Evolutionary conservation across 2,888 invertebrate species (phyloP), one percentile per base, ranked within the genome.

Genomic region (Melinaea menophilus): DNA sequence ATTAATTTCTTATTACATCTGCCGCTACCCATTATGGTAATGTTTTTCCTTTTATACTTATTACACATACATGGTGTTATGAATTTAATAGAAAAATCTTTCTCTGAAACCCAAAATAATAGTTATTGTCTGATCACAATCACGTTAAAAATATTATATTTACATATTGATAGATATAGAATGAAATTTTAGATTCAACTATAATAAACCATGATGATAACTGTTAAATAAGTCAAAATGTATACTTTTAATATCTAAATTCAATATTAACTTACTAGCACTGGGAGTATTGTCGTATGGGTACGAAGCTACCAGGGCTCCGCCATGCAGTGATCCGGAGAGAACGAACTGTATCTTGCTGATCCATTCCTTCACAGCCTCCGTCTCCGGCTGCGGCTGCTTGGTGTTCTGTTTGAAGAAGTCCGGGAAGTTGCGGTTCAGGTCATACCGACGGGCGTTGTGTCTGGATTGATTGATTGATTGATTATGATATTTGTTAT

Each of bases 361-460:
- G 66, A 98, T 94, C 98, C 98, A 99, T 76, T 97, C 95, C 81
- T 97, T 97, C 4, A 98, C 95, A 0, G 98, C 97, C 75, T 95
- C 95, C 0, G 98, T 98, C 90, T 99, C 99, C n/a, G 98, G 97
- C 81, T 98, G 98, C 0, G 94, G 94, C 74, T 95, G 94, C 77
- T 95, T 96, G 72, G 95, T 95, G 84, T 97, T 97, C 74, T 95
- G 93, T 79, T 96, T 97, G 89, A 98, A 97, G 84, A 95, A 96
- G 86, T 98, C 98, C 0, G 98, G 98, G 88, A 99, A 99, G 90
- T 99, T 98, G 62, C 99, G 94, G 88, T 99, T 99, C 74, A 99
- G 88, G 81, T 99, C 98, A 79, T 95, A 96, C 5, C 96, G 96
- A 48, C 95, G 93, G 0, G 97, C 95, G 82, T 98, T 98, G 82